Base-by-base conservation (phyloP, 2,888 invertebrate genomes). In the Aphodius sticticus region DNA sequence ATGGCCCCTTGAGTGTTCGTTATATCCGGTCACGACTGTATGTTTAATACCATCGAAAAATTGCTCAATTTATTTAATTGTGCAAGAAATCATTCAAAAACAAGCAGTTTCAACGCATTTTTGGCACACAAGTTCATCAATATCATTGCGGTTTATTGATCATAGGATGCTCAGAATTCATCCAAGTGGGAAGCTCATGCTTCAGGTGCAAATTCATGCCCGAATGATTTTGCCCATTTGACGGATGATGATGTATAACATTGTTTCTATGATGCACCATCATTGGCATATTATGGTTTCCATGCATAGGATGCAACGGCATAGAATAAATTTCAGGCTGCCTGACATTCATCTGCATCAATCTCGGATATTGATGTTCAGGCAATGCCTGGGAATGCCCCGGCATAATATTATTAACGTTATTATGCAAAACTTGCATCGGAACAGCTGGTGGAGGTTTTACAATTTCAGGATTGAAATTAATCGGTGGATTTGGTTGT, bases 291-390 rank as follows among this genome's bases (percentile, higher is more conserved):
- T 79, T 79, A 69, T 84, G 83, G 16, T 77, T 76, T 7, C 35
- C 37, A 72, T 82, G 82, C 12, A 81, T 80, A 6, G 83, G 74
- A 38, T 53, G 37, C 36, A 83, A 83, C 77, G 85, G 82, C 78
- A 84, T 83, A 69, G 83, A 81, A 80, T 83, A 82, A 79, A 82
- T 80, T 77, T 86, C 85, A 78, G 84, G 83, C 79, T 85, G 84
- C 37, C 84, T 78, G 77, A 85, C 74, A 16, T 83, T 82, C 80
- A 84, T 80, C 37, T 82, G 83, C 80, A 85, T 81, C 38, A 83
- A 77, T 79, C 84, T 81, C 71, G 83, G 84, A 79, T 81, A 81
- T 69, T 84, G 83, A 15, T 82, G 82, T 78, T 81, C 81, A 9
- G 82, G 79, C 69, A 81, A 70, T 38, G 79, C 78, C 72, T 82